Evolutionary conservation across 2,797 vertebrate genomes (phyloP), one percentile per base, ranked within the genome.

Genomic region (Sebastes taczanowskii): DNA sequence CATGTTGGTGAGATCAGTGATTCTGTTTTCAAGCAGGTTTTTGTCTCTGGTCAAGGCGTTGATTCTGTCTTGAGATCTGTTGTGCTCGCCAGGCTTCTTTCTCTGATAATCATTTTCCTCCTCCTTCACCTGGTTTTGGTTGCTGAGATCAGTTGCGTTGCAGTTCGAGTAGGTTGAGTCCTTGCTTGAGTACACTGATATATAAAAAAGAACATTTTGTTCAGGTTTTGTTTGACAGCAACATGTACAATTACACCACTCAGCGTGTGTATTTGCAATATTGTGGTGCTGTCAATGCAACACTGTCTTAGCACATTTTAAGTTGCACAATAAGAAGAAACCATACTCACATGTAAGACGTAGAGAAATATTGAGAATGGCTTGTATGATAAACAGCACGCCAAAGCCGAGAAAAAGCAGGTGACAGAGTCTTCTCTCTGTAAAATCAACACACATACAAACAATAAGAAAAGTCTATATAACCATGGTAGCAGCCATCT

Each of bases 301-400:
- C 35, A 46, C 22, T 56, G 34, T 34, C 2, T 66, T 22, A 14
- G 22, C 34, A 76, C 11, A 70, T 70, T 7, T 16, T 20, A 46
- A 30, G 29, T 73, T 64, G 14, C 18, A n/a, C 30, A 74, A 35
- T 35, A 35, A 11, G 3, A 46, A 30, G 34, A 46, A 32, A 23
- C 5, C 18, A 42, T 23, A 80, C 88, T 87, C 52, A 89, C 90
- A 2, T 10, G 64, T 25, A 6, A 92, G 60, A 1, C 86, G 84
- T 11, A 93, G 77, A 23, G 86, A 35, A 10, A 93, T 3, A n/a
- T 89, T 92, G 71, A 92, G 88, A 67, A 23, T 20, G 32, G 59
- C 87, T 86, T 93, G 88, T 22, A 80, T 23, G 32, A 91, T 53
- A 22, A 87, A 92, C 35, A 91, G 42, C 8, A 86, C 1, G 9